Evolutionary conservation across 2,797 vertebrate species (phyloP).

Genomic region (Amphiprion clarkii): DNA sequence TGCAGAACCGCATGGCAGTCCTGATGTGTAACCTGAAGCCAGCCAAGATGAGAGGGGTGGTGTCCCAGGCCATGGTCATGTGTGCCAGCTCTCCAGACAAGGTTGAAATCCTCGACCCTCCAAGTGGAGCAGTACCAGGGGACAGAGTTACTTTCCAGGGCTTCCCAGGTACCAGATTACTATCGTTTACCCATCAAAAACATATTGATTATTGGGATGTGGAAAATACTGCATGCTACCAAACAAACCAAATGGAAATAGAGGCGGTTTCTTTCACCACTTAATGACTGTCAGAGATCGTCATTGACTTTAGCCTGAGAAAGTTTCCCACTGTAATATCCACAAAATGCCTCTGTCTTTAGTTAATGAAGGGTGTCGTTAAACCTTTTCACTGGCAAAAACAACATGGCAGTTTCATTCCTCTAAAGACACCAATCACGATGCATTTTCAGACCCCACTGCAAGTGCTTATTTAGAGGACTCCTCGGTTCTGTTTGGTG

Average conservation of each 20-base stretch:
- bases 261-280: background rate
- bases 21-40: constrained; percentile 97
- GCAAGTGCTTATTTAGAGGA: constrained; percentile 33
- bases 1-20: constrained; percentile 97
- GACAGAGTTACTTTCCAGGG: constrained; percentile 93
- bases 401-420: constrained; percentile 42
- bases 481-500: constrained; percentile 46
- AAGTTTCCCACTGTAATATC: constrained; percentile 20
- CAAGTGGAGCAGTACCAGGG: constrained; percentile 90
- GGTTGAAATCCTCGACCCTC: constrained; percentile 95
- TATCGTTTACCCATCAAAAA: background rate
- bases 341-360: constrained; percentile 32
- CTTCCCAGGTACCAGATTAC: constrained; percentile 88
- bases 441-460: constrained; percentile 32
- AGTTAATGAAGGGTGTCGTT: constrained; percentile 39
- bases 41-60: constrained; percentile 96
- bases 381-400: constrained; percentile 37
- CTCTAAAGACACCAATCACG: constrained; percentile 37
- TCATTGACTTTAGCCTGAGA: constrained; percentile 7
- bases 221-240: background rate
- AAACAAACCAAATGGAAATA: background rate
- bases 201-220: background rate
- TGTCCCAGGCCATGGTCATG: constrained; percentile 99
- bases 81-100: constrained; percentile 97
- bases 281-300: constrained; percentile 1